A percentile compares a stretch with the other conserved stretches of the same genome.
Evolutionary conservation across 2,888 invertebrate genomes (phyloP).

Genomic region (Lamellibrachia satsuma): DNA sequence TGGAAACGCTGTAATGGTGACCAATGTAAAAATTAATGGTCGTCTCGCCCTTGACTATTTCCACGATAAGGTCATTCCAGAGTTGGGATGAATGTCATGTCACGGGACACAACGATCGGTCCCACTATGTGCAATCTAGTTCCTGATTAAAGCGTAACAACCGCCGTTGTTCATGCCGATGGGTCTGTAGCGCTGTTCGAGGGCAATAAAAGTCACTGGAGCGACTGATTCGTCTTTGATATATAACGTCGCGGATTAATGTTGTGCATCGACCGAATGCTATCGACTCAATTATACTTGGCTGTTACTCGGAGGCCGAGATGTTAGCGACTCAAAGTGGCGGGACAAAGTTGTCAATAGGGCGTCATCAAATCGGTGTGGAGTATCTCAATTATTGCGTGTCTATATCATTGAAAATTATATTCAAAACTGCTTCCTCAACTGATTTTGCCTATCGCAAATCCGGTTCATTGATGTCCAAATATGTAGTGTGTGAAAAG

Average conservation of each 20-base stretch:
- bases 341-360: not conserved
- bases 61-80: too few relatives aligned
- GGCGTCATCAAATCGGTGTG: not conserved
- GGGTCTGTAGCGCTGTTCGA: not conserved
- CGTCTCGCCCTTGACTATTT: too few relatives aligned
- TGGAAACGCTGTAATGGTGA: too few relatives aligned
- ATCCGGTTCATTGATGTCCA: too few relatives aligned
- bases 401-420: not conserved
- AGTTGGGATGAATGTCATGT: too few relatives aligned
- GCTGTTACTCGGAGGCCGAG: not conserved
- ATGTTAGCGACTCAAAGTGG: not conserved
- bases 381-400: not conserved
- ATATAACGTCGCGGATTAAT: not conserved
- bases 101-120: not conserved
- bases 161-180: not conserved
- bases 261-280: not conserved
- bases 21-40: too few relatives aligned
- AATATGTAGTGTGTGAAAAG: too few relatives aligned
- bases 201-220: not conserved
- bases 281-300: not conserved
- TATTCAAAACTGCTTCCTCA: too few relatives aligned
- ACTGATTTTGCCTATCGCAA: too few relatives aligned
- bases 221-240: not conserved
- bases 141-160: not conserved
- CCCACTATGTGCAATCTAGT: not conserved